These are phyloP conservation scores for Falco concolor DNA, from an alignment of 2,797 vertebrate genomes.

Conservation along the genomic window DNA sequence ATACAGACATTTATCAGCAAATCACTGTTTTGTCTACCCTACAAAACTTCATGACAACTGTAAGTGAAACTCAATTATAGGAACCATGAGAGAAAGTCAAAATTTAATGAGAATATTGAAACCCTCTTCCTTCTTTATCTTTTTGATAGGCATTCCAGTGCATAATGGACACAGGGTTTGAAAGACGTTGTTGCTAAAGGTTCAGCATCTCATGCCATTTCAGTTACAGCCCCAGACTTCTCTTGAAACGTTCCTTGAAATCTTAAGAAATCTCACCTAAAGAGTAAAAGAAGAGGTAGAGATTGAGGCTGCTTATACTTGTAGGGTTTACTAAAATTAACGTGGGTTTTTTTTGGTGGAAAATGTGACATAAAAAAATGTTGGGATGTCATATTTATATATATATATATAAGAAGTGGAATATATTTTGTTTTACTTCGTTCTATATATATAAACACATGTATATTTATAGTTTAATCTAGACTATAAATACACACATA, in stretches of 20 bases:
- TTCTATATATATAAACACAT: background rate
- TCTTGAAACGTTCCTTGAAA: background rate
- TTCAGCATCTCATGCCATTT: background rate
- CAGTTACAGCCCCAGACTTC: background rate
- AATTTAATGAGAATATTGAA: conserved; percentile 9
- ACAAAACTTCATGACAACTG: background rate
- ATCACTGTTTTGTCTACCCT: conserved; percentile 13
- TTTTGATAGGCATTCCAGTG: background rate
- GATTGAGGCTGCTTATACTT: background rate
- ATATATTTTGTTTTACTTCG: background rate
- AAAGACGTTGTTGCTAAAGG: background rate
- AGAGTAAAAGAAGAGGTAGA: background rate
- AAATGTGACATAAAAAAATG: background rate
- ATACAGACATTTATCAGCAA: background rate
- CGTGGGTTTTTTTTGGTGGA: background rate
- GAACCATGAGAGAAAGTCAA: background rate
- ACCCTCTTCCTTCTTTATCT: background rate
- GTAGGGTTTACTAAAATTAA: background rate
- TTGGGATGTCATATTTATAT: background rate
- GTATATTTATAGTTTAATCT: background rate
- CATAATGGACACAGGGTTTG: background rate
- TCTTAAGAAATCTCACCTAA: background rate
- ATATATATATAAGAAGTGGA: background rate
- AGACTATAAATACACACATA: background rate
- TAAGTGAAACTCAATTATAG: background rate